A percentile compares a stretch with the other conserved stretches of the same genome.
Evolutionary conservation across 2,888 invertebrate species (phyloP).

Genomic region (Protodeltote pygarga): DNA sequence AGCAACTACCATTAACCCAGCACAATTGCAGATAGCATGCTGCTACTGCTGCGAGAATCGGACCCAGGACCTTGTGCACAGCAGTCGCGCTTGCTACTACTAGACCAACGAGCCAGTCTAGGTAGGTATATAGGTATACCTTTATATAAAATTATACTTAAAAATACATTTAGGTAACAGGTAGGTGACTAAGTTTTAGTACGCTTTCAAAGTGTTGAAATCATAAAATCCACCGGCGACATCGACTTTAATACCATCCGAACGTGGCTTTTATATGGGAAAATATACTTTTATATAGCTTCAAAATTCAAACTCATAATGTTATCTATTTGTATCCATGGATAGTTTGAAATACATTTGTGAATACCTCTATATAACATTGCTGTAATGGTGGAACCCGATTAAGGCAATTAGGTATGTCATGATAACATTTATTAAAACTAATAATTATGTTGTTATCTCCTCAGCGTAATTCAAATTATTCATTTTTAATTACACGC

Average conservation of each 20-base stretch:
- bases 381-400: too few relatives aligned
- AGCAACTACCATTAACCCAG: too few relatives aligned
- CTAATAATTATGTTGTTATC: too few relatives aligned
- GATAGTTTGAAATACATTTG: conserved; percentile 26
- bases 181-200: conserved; percentile 60
- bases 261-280: conserved; percentile 44
- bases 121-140: conserved; percentile 4
- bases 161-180: conserved; percentile 36
- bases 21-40: too few relatives aligned
- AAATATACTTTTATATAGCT: conserved; percentile 53
- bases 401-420: too few relatives aligned
- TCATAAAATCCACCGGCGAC: conserved; percentile 59
- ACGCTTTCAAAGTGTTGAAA: conserved; percentile 54
- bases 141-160: conserved; percentile 27
- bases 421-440: too few relatives aligned
- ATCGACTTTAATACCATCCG: conserved; percentile 56
- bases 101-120: not conserved
- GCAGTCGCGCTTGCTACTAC: too few relatives aligned
- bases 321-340: conserved; percentile 30
- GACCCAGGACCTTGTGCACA: too few relatives aligned
- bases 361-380: not conserved
- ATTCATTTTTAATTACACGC: too few relatives aligned
- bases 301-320: conserved; percentile 52
- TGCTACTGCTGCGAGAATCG: too few relatives aligned
- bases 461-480: too few relatives aligned